Conservation (phyloP, 2,888 invertebrate species). For the Andrena chrysosceles region DNA sequence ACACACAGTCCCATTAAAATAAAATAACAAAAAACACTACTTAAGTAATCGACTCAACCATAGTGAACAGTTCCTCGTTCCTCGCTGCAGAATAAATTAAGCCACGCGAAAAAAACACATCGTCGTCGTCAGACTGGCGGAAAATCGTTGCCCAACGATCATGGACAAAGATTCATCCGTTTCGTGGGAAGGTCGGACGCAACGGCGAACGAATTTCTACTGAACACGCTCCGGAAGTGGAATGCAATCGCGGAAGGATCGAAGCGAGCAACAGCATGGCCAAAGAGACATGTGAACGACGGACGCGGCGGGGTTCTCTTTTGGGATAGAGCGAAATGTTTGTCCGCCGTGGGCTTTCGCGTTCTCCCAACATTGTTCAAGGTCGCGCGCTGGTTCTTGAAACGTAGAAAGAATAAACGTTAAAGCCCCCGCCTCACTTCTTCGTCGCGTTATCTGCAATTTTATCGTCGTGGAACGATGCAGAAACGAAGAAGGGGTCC, state of each 20-base stretch:
- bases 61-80: too few species aligned
- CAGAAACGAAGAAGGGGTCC: slow-evolving; percentile 25
- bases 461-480: slow-evolving; percentile 55
- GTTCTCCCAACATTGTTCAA: slow-evolving; percentile 65
- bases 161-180: too few species aligned
- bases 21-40: too few species aligned
- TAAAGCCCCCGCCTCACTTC: slow-evolving; percentile 40
- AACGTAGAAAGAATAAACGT: slow-evolving; percentile 60
- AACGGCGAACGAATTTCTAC: too few species aligned
- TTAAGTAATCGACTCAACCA: too few species aligned
- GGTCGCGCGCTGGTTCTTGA: slow-evolving; percentile 60
- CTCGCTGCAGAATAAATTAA: too few species aligned
- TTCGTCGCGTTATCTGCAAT: slow-evolving; percentile 58
- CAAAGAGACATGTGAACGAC: slow-evolving; percentile 11
- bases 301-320: slow-evolving; percentile 28
- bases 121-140: too few species aligned
- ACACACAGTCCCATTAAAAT: too few species aligned
- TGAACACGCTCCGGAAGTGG: neutral
- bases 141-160: too few species aligned
- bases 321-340: slow-evolving; percentile 41
- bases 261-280: neutral
- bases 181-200: too few species aligned
- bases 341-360: slow-evolving; percentile 45
- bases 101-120: too few species aligned
- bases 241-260: neutral